Evolutionary conservation across 2,113 vertebrate genomes (phyloP).

Genomic region (Agelaius tricolor): DNA sequence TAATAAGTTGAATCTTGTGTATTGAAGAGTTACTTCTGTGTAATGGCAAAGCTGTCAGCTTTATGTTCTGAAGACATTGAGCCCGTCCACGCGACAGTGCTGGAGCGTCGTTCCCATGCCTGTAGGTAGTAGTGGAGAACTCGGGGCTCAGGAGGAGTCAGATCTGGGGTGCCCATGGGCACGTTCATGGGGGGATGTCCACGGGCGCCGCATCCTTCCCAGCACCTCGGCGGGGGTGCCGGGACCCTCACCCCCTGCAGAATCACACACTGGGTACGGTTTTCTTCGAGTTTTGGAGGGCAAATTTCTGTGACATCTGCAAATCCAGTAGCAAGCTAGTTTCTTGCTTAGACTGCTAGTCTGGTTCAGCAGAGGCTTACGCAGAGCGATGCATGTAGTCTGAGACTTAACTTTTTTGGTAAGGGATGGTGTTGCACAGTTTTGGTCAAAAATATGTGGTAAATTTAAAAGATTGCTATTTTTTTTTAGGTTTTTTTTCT

Average conservation of each 20-base stretch:
- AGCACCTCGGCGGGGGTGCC: not conserved
- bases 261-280: not conserved
- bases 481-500: not conserved
- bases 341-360: not conserved
- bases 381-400: not conserved
- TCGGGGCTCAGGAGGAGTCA: not conserved
- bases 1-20: rapidly evolving
- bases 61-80: rapidly evolving
- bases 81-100: rapidly evolving
- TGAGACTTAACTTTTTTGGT: not conserved
- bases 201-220: not conserved
- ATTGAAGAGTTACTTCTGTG: rapidly evolving
- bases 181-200: rapidly evolving
- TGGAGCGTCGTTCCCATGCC: not conserved
- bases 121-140: too few relatives aligned
- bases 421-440: not conserved
- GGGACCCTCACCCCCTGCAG: not conserved
- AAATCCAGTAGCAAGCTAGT: not conserved
- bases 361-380: not conserved
- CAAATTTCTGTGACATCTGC: not conserved
- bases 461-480: not conserved
- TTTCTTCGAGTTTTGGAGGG: not conserved
- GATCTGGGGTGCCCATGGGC: rapidly evolving
- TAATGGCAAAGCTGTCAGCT: not conserved
- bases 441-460: not conserved